Percentiles rank a stretch among this genome's conserved stretches.
Conservation (phyloP, 2,797 vertebrate genomes). For the Prionace glauca region DNA sequence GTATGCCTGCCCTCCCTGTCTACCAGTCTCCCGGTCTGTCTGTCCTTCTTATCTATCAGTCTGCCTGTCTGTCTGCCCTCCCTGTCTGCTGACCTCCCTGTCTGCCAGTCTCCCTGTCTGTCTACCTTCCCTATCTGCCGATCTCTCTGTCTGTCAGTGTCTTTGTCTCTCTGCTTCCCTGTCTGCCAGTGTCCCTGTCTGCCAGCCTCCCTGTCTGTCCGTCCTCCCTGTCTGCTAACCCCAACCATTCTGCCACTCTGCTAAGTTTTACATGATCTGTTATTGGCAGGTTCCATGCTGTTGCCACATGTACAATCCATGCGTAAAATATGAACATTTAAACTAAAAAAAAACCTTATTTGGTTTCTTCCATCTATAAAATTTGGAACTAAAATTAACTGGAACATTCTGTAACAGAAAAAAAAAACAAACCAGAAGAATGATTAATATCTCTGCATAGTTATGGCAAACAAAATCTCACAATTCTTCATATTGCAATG, state of each 20-base stretch:
- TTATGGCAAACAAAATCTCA: background rate
- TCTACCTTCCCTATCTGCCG: no score
- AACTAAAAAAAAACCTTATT: background rate
- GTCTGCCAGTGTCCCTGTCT: no score
- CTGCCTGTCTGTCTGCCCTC: background rate
- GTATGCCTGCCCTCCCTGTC: no score
- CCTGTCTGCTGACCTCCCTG: no score
- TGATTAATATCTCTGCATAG: background rate
- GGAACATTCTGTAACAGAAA: constrained; percentile 13
- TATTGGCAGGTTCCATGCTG: background rate
- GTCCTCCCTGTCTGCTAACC: background rate
- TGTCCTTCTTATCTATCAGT: no score
- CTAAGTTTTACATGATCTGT: no score
- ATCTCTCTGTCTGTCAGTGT: no score
- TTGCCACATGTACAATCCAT: no score
- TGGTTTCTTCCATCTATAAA: background rate
- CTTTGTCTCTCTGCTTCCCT: no score
- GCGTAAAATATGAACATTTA: background rate
- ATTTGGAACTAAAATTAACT: constrained; percentile 19
- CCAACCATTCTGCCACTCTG: background rate
- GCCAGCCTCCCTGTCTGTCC: background rate
- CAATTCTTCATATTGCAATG: background rate
- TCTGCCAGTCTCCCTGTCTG: no score
- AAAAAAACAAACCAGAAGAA: constrained; percentile 19
- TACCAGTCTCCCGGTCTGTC: background rate